Evolutionary conservation across 2,888 invertebrate species (phyloP), one percentile per base, ranked within the genome.

Genomic region (Synanthedon formicaeformis): DNA sequence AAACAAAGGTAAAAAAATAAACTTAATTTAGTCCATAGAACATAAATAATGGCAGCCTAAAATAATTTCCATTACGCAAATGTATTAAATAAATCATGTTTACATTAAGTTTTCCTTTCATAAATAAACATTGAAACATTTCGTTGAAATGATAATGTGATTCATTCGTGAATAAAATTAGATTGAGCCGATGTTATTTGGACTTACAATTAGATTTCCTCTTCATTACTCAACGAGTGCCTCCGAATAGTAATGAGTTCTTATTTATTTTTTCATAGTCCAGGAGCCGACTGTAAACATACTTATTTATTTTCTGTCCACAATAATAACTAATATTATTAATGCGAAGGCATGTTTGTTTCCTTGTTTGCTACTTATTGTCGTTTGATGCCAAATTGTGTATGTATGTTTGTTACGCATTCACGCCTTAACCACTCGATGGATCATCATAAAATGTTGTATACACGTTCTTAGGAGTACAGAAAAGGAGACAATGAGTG

Each of bases 131-230:
- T 41, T 13, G 13, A 12, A 41, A 41, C 8, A 45, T 14, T 45
- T 13, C 6, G 13, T 45, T 6, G 45, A 14, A 45, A 14, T 5
- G n/a, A 45, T 34, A 45, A 45, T 14, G 14, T 50, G 41, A 52
- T 50, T 50, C 50, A 8, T 51, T 56, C 62, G 66, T 70, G 71
- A 71, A 71, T 73, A 10, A 72, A 72, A 74, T 73, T 74, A 67
- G 57, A 63, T 62, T 66, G 63, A 60, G 61, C 67, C 61, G 66
- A 71, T 64, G 69, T 71, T 75, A 71, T 74, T 71, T 67, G 69
- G 65, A 69, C 71, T 67, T 72, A 76, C 75, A 72, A 73, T 71
- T 77, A 74, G 68, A 71, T 71, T 72, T 72, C 64, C 64, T 60
- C 62, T 65, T 71, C 72, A 78, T 76, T 75, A 70, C 72, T 67